A percentile compares a stretch with the other conserved stretches of the same genome.
Evolutionary conservation across 2,113 vertebrate genomes (phyloP).

Genomic region (Dryoscopus gambensis): DNA sequence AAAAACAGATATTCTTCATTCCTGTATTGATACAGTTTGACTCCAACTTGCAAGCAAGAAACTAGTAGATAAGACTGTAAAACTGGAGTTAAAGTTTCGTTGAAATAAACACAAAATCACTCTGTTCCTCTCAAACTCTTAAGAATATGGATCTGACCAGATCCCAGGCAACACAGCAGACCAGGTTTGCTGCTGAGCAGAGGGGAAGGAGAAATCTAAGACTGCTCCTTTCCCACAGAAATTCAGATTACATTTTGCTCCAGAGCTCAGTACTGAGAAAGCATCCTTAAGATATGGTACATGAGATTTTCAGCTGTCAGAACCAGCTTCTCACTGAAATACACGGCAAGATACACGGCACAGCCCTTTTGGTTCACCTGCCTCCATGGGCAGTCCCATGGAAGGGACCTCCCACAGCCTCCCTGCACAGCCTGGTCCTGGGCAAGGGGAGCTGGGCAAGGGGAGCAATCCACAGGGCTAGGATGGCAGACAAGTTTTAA

Average conservation of each 20-base stretch:
- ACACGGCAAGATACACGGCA: background rate
- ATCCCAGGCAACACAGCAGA: background rate
- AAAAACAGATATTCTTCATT: background rate
- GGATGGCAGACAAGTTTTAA: background rate
- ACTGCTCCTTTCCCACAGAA: background rate
- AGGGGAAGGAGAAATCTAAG: background rate
- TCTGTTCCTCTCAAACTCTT: background rate
- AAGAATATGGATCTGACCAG: background rate
- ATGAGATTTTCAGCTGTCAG: background rate
- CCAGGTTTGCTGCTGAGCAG: background rate
- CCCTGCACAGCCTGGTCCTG: background rate
- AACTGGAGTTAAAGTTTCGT: background rate
- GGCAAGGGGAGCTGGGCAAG: background rate
- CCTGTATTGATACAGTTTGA: background rate
- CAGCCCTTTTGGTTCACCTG: background rate
- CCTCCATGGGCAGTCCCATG: accelerated
- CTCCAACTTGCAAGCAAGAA: background rate
- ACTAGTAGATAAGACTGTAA: background rate
- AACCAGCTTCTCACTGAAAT: background rate
- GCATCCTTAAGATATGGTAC: accelerated
- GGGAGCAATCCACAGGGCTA: background rate
- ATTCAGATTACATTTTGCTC: background rate
- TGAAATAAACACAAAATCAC: background rate
- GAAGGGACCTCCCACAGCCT: background rate
- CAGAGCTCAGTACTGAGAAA: background rate